Conservation (phyloP, 2,797 vertebrate genomes). For the Sebastolobus alascanus region DNA sequence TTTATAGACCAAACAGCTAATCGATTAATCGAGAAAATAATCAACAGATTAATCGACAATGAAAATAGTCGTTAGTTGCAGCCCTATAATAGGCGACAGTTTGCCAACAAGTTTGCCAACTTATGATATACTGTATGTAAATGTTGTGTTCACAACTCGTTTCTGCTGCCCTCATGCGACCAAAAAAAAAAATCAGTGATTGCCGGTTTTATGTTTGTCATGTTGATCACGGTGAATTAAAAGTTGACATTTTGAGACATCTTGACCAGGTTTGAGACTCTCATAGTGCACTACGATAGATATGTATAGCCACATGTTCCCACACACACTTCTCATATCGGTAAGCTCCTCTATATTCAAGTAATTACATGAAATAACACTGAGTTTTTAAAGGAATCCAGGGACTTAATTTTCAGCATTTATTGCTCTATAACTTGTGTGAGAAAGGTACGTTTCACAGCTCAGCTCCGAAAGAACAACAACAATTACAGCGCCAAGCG, state of each 20-base stretch:
- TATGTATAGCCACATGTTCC: slow-evolving; percentile 1
- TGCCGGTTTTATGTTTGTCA: fast-evolving
- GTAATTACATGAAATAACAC: slow-evolving; percentile 49
- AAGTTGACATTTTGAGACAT: neutral
- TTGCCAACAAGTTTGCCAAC: neutral
- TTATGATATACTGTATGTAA: fast-evolving
- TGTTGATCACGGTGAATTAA: neutral
- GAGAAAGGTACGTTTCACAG: slow-evolving; percentile 38
- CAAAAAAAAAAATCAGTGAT: neutral
- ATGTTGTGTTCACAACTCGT: neutral
- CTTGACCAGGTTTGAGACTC: neutral
- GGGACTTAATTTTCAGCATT: slow-evolving; percentile 49
- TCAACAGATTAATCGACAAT: no score
- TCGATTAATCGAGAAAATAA: no score
- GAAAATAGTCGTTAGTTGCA: no score
- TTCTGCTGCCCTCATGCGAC: neutral
- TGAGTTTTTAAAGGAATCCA: slow-evolving; percentile 44
- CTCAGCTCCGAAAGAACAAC: slow-evolving; percentile 55
- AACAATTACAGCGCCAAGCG: slow-evolving; percentile 49
- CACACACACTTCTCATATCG: slow-evolving; percentile 18
- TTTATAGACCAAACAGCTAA: no score
- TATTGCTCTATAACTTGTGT: slow-evolving; percentile 47
- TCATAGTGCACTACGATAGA: neutral
- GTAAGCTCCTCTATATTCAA: slow-evolving; percentile 16
- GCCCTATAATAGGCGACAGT: no score